Evolutionary conservation across 2,888 invertebrate genomes (phyloP).

Genomic region (Zygogramma bicolorata): DNA sequence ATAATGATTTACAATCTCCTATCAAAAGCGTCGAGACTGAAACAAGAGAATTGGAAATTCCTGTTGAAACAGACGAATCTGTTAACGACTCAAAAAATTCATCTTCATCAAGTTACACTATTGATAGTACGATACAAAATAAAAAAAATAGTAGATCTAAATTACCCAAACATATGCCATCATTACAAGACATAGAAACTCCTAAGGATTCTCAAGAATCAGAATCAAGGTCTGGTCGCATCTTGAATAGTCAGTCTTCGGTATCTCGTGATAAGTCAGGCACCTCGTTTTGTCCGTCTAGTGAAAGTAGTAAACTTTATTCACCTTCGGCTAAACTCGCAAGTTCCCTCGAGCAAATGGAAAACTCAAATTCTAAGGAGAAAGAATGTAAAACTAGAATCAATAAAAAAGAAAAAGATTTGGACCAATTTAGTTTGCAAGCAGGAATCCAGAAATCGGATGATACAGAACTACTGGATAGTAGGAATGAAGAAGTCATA

Average conservation of each 20-base stretch:
- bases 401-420: too few relatives aligned
- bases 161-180: not conserved
- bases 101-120: not conserved
- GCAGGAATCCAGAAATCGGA: not conserved
- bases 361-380: too few relatives aligned
- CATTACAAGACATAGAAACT: not conserved
- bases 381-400: too few relatives aligned
- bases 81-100: not conserved
- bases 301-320: not conserved
- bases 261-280: not conserved
- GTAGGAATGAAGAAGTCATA: not conserved
- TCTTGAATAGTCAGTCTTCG: not conserved
- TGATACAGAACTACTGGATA: not conserved
- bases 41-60: conserved; percentile 3
- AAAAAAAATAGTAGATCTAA: not conserved
- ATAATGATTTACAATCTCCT: not conserved
- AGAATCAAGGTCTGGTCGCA: not conserved
- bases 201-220: not conserved
- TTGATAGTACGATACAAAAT: not conserved
- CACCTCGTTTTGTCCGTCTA: not conserved
- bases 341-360: too few relatives aligned
- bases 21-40: not conserved
- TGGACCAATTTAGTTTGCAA: not conserved
- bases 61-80: not conserved
- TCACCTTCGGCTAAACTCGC: too few relatives aligned